phyloP scores from a whole-genome alignment of 2,888 invertebrate species.

The Pyrrhosoma nymphula region DNA sequence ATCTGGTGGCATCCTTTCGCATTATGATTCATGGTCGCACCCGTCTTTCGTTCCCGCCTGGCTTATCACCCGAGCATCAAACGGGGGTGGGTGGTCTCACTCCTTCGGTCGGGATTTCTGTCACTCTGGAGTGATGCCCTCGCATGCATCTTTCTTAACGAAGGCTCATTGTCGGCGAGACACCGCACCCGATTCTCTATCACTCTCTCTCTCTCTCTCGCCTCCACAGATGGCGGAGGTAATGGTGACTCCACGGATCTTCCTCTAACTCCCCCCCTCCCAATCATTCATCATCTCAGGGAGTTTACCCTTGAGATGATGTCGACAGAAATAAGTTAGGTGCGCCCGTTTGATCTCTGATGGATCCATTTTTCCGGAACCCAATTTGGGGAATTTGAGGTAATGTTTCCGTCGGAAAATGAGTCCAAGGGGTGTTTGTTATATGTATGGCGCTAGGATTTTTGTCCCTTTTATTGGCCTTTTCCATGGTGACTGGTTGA shows the following conservation, averaged over 20 bases:
- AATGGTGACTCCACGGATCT: neutral
- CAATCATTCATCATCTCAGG: neutral
- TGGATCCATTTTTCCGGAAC: neutral
- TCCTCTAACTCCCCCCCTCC: neutral
- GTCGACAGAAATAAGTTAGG: neutral
- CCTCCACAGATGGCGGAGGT: neutral
- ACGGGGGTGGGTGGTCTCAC: neutral
- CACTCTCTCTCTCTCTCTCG: neutral
- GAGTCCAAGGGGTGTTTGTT: neutral
- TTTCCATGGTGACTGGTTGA: no score
- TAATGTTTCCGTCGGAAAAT: neutral
- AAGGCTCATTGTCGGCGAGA: neutral
- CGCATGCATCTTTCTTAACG: constrained; percentile 18
- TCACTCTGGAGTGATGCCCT: neutral
- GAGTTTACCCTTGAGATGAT: constrained; percentile 4
- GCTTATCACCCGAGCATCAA: constrained; percentile 19
- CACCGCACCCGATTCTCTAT: neutral
- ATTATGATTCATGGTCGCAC: neutral
- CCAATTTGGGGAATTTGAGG: neutral
- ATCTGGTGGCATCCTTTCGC: neutral
- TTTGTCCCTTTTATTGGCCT: neutral
- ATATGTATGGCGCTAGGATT: neutral
- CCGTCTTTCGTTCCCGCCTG: neutral
- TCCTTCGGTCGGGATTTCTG: neutral
- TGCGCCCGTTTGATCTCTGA: neutral